Evolutionary conservation across 37 sponge, comb jelly and placozoan genomes (phyloP).

Genomic region (Spongilla lacustris): DNA sequence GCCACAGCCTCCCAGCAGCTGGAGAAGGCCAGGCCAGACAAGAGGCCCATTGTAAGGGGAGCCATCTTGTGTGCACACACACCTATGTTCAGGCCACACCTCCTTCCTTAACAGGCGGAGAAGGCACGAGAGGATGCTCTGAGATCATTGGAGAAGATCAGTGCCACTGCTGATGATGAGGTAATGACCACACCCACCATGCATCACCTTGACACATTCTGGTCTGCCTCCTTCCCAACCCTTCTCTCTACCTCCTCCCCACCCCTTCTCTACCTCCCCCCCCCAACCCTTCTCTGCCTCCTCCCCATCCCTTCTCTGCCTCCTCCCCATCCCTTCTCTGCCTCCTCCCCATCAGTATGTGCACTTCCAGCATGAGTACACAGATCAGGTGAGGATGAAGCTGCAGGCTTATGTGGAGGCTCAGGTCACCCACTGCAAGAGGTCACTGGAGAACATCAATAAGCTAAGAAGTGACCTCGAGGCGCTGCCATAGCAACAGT

Average conservation of each 20-base stretch:
- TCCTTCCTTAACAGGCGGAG: constrained; percentile 34
- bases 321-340: not conserved
- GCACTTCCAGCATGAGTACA: constrained; percentile 26
- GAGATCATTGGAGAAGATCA: constrained; percentile 7
- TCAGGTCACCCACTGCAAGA: constrained; percentile 43
- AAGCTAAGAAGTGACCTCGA: constrained; percentile 18
- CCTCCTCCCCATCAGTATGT: constrained; percentile 26
- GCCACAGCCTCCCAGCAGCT: constrained; percentile 33
- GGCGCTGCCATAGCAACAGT: not conserved
- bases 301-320: not conserved
- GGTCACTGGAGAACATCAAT: constrained; percentile 13
- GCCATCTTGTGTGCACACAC: not conserved
- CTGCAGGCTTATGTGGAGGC: constrained; percentile 46
- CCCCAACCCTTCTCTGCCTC: not conserved
- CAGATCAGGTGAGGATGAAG: not conserved
- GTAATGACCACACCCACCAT: constrained; percentile 8
- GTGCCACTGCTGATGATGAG: constrained; percentile 39
- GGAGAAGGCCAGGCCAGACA: constrained; percentile 72
- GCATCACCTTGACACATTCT: not conserved
- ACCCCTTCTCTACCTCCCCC: not conserved
- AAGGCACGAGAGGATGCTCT: constrained; percentile 30
- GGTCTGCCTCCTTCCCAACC: not conserved
- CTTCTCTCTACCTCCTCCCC: not conserved
- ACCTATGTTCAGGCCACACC: not conserved
- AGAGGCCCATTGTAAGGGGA: constrained; percentile 48